A percentile compares a stretch with the other conserved stretches of the same genome.
phyloP scores from a whole-genome alignment of 2,113 vertebrate genomes.

The Nibea albiflora region DNA sequence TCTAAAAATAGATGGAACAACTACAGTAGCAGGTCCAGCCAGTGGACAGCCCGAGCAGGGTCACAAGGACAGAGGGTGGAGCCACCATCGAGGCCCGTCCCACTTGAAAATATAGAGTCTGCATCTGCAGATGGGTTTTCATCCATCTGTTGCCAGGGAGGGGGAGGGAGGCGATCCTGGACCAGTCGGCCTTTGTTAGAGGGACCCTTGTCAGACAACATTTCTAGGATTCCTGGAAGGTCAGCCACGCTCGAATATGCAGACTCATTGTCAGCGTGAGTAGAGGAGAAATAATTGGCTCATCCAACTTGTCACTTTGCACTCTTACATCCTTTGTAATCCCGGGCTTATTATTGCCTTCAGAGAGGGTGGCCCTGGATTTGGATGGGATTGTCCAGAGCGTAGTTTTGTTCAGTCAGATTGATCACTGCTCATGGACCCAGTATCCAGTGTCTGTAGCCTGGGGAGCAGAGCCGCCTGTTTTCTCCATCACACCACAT shows the following conservation, averaged over 20 bases:
- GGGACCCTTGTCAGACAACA: conserved; percentile 17
- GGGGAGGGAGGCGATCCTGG: background rate
- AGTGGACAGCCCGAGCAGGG: background rate
- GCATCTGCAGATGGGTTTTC: background rate
- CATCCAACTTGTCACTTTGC: conserved; percentile 60
- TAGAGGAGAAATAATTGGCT: conserved; percentile 70
- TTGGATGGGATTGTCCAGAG: conserved; percentile 50
- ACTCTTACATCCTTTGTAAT: conserved; percentile 71
- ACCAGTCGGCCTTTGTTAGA: conserved; percentile 13
- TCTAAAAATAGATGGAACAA: conserved; percentile 41
- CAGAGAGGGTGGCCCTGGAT: conserved; percentile 67
- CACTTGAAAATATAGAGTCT: conserved; percentile 1
- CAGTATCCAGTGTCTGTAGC: background rate
- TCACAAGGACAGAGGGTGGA: conserved; percentile 24
- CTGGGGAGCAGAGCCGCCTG: conserved; percentile 11
- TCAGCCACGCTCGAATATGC: conserved; percentile 41
- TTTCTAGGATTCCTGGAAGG: conserved; percentile 56
- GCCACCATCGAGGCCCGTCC: background rate
- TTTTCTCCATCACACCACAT: conserved; percentile 16
- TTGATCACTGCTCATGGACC: conserved; percentile 34
- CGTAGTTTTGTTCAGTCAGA: conserved; percentile 60
- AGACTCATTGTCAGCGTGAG: conserved; percentile 47
- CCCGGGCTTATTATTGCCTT: conserved; percentile 62
- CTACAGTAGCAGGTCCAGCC: background rate
- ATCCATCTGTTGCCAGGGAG: background rate